These are phyloP conservation scores for Calidris pygmaea DNA, from an alignment of 2,113 vertebrate genomes.

Conservation along the genomic window DNA sequence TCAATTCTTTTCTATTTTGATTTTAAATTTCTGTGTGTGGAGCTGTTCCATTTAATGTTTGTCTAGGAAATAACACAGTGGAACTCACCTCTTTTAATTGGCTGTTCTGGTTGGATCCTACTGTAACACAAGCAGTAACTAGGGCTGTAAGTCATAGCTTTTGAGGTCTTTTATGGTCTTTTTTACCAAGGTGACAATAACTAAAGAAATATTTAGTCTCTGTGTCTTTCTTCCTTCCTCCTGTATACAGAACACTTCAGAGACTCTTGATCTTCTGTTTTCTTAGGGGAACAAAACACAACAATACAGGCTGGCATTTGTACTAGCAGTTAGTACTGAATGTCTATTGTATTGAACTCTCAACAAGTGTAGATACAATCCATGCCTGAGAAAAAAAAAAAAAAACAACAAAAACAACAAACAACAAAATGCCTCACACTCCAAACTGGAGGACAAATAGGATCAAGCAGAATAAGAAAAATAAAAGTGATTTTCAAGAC, in stretches of 20 bases:
- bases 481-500: not conserved
- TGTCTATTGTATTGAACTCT: not conserved
- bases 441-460: not conserved
- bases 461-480: not conserved
- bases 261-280: not conserved
- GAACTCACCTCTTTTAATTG: not conserved
- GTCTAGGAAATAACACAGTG: not conserved
- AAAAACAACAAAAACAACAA: no score
- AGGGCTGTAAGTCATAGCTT: not conserved
- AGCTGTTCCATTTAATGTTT: not conserved
- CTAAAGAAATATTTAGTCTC: not conserved
- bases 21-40: not conserved
- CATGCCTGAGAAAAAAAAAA: not conserved
- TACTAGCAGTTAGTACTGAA: not conserved
- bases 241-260: not conserved
- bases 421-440: not conserved
- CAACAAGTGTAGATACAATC: not conserved
- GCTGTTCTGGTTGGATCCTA: not conserved
- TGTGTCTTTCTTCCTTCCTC: not conserved
- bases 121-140: not conserved
- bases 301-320: not conserved
- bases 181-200: not conserved
- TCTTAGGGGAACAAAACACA: not conserved
- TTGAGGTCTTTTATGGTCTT: not conserved
- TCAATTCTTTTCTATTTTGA: not conserved